A percentile compares a stretch with the other conserved stretches of the same genome.
These are phyloP conservation scores for Onychomys torridus DNA, from an alignment of 2,797 vertebrate genomes.

Conservation along the genomic window DNA sequence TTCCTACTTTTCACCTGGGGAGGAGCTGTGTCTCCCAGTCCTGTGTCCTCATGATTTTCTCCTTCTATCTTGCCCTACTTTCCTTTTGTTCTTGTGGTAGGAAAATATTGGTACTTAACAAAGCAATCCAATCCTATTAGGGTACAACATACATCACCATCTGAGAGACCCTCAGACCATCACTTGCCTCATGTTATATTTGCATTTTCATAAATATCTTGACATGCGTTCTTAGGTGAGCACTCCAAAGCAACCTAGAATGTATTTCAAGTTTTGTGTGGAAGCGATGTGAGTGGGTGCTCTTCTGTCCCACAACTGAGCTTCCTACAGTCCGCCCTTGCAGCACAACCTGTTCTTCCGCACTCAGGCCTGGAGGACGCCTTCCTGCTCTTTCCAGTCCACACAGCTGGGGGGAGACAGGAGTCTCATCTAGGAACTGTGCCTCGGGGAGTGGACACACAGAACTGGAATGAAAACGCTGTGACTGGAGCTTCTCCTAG, in stretches of 20 bases:
- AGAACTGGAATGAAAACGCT: not conserved
- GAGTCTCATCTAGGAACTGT: not conserved
- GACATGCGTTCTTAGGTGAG: not conserved
- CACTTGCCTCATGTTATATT: not conserved
- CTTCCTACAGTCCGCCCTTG: not conserved
- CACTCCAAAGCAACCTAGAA: not conserved
- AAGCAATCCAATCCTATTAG: not conserved
- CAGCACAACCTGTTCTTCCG: not conserved
- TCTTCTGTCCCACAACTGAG: not conserved
- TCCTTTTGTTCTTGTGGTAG: not conserved
- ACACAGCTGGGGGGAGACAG: not conserved
- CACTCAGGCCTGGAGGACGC: not conserved
- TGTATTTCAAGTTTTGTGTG: not conserved
- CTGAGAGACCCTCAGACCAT: not conserved
- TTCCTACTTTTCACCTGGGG: no score
- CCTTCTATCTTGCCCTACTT: not conserved
- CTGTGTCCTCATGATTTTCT: not conserved
- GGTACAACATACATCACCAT: not conserved
- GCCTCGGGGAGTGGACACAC: not conserved
- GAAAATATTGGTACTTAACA: not conserved
- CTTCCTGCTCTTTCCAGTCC: not conserved
- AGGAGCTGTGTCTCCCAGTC: not conserved
- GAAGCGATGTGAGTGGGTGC: not conserved
- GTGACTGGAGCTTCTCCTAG: not conserved
- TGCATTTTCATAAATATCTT: not conserved